Evolutionary conservation across 2,888 invertebrate species (phyloP), one percentile per base, ranked within the genome.

Genomic region (Trypoxylon attenuatum): DNA sequence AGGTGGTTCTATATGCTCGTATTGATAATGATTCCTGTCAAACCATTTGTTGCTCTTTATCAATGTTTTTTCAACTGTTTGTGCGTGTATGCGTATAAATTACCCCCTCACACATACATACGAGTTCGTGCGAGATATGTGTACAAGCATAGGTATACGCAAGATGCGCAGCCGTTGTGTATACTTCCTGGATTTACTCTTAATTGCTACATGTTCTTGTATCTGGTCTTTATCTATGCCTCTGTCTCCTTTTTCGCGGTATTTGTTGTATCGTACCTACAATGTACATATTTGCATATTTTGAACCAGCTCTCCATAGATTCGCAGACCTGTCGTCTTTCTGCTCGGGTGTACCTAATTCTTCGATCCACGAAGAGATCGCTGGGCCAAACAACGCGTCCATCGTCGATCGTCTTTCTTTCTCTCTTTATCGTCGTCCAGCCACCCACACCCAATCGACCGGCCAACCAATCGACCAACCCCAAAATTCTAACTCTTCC

Each of bases 111-210:
- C 27, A 16, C 21, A 43, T 15, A 33, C 22, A 38, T 51, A 52
- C 33, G 16, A 15, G 59, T 43, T 67, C 47, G 63, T 42, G 43
- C 60, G 59, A 50, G 51, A 55, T 69, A 51, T 70, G 69, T 60
- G 49, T 72, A 75, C 77, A 73, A 74, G 73, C 73, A 73, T 79
- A 76, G 78, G 53, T 60, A 55, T 59, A 64, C 58, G 56, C 61
- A 58, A n/a, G 29, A 69, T 50, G 49, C 47, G 54, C 41, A 57
- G 29, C 52, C 39, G n/a, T 49, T 76, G 77, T 80, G 76, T 81
- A 76, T 77, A 80, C 74, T 69, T 84, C 82, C 78, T 84, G 74
- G 13, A 76, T n/a, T 83, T 84, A 84, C 79, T 81, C 70, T 73
- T 66, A 73, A 81, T 73, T 82, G 84, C 82, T 84, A 77, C 77